Evolutionary conservation across 1,140 invertebrate species (phyloP).

Genomic region (Gryon sp.): DNA sequence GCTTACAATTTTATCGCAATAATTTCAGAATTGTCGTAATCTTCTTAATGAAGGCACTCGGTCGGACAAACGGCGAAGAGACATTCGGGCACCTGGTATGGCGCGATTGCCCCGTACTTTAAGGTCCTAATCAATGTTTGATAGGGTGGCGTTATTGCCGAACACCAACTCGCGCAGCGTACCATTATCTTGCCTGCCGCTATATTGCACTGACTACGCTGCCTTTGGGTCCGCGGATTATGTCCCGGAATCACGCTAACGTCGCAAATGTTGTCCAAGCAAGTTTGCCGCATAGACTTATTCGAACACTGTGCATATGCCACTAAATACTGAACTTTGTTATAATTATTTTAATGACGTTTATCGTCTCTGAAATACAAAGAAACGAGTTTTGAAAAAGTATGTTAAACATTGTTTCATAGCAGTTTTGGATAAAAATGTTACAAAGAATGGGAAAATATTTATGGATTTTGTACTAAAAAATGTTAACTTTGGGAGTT

Average conservation of each 20-base stretch:
- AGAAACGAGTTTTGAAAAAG: not conserved
- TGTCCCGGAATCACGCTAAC: constrained; percentile 72
- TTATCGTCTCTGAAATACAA: constrained; percentile 2
- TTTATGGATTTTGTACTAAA: not conserved
- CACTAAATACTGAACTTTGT: constrained; percentile 13
- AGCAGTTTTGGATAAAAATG: not conserved
- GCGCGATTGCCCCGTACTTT: constrained; percentile 71
- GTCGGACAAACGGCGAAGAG: constrained; percentile 49
- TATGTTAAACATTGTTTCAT: not conserved
- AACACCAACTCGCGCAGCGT: constrained; percentile 67
- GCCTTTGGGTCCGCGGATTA: constrained; percentile 72
- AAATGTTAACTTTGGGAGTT: too few species aligned
- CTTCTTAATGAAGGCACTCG: constrained; percentile 69
- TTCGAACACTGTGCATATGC: constrained; percentile 12
- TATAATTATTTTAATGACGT: constrained; percentile 34
- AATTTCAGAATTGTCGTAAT: constrained; percentile 72
- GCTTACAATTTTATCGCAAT: constrained; percentile 64
- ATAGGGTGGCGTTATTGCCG: constrained; percentile 74
- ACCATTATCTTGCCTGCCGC: constrained; percentile 70
- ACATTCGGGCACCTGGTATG: constrained; percentile 55
- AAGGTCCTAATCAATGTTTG: constrained; percentile 75
- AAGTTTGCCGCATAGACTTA: constrained; percentile 12
- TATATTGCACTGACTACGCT: constrained; percentile 69
- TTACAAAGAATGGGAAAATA: not conserved
- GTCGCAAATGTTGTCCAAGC: constrained; percentile 40